Evolutionary conservation across 2,888 invertebrate genomes (phyloP).

Genomic region (Volucella inanis): DNA sequence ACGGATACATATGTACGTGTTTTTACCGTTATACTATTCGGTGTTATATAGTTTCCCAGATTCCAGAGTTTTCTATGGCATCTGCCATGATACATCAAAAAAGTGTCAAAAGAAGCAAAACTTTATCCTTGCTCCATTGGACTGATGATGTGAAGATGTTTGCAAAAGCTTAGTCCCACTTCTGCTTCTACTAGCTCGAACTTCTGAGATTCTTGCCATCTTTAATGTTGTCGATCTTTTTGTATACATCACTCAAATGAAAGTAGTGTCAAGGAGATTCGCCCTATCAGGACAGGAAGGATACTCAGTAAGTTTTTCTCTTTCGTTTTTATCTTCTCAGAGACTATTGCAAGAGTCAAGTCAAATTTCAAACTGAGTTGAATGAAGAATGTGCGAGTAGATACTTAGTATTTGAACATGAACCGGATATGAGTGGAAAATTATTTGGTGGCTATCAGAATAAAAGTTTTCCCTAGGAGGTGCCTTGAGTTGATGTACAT

Average conservation of each 20-base stretch:
- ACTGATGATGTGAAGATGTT: conserved; percentile 63
- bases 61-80: conserved; percentile 33
- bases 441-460: conserved; percentile 46
- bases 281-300: conserved; percentile 40
- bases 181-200: conserved; percentile 19
- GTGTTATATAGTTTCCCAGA: not conserved
- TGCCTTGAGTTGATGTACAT: not conserved
- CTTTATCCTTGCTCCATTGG: conserved; percentile 58
- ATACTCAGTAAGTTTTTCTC: not conserved
- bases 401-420: conserved; percentile 25
- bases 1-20: not conserved
- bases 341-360: conserved; percentile 8
- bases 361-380: conserved; percentile 8
- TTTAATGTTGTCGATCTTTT: conserved; percentile 54
- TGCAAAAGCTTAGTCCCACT: conserved; percentile 53
- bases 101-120: conserved; percentile 56
- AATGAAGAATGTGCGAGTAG: not conserved
- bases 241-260: conserved; percentile 25
- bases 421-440: conserved; percentile 60
- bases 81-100: conserved; percentile 69
- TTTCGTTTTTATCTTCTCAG: not conserved
- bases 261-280: conserved; percentile 37
- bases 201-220: no score
- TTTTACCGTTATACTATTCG: conserved; percentile 41
- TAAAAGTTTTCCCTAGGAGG: conserved; percentile 20